A percentile compares a stretch with the other conserved stretches of the same genome.
Conservation (phyloP, 1,140 invertebrate species). For the Caerostris extrusa region DNA sequence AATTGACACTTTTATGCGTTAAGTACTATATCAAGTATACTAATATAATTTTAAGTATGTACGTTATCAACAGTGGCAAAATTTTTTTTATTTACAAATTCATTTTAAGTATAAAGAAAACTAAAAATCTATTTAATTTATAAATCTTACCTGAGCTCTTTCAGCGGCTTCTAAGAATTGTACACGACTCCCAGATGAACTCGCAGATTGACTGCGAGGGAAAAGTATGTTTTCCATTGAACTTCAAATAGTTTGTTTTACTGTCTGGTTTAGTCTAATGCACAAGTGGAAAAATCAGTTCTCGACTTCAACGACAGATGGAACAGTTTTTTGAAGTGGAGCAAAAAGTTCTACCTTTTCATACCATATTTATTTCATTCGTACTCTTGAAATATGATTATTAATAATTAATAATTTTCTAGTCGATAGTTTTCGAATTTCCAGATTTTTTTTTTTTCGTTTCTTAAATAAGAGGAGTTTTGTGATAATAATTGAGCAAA, state of each 20-base stretch:
- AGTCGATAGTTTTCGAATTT: too few species aligned
- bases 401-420: too few species aligned
- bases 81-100: too few species aligned
- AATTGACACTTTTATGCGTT: too few species aligned
- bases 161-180: constrained; percentile 76
- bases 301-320: background rate
- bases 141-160: constrained; percentile 65
- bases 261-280: background rate
- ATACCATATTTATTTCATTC: background rate
- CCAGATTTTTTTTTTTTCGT: too few species aligned
- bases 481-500: too few species aligned
- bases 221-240: constrained; percentile 77
- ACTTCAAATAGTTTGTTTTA: background rate
- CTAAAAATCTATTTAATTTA: too few species aligned
- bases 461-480: too few species aligned
- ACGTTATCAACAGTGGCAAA: too few species aligned
- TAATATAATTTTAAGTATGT: too few species aligned
- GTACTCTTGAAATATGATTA: background rate
- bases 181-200: constrained; percentile 72
- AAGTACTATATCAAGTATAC: too few species aligned
- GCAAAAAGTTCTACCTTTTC: background rate
- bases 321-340: background rate
- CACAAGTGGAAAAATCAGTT: background rate
- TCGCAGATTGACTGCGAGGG: constrained; percentile 76
- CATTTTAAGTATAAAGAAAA: too few species aligned